Conservation (phyloP, 2,113 vertebrate genomes). For the Axis porcinus region DNA sequence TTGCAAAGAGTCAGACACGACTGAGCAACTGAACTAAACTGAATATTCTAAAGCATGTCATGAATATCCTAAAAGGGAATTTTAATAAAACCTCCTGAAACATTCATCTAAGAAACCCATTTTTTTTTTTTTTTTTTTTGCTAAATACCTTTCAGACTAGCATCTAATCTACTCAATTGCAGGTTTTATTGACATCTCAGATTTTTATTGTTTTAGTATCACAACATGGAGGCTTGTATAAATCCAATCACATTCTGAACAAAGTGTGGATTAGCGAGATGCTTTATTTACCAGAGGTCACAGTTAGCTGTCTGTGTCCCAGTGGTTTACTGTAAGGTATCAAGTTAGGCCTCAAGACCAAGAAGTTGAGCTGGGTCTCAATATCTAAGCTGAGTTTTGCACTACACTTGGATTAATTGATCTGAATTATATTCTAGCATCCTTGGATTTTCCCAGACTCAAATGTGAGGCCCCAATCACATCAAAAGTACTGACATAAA, state of each 20-base stretch:
- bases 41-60: not conserved
- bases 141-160: not conserved
- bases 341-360: not conserved
- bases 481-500: not conserved
- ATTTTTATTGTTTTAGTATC: not conserved
- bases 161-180: not conserved
- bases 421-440: not conserved
- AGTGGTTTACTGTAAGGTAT: not conserved
- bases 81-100: not conserved
- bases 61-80: not conserved
- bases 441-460: not conserved
- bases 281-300: not conserved
- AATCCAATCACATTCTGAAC: not conserved
- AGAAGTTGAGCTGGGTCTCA: not conserved
- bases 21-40: not conserved
- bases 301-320: not conserved
- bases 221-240: not conserved
- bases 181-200: not conserved
- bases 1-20: accelerated
- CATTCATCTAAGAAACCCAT: not conserved
- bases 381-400: not conserved
- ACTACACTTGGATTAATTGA: not conserved
- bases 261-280: not conserved
- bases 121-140: not conserved
- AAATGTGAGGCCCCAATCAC: not conserved